Evolutionary conservation across 2,113 vertebrate species (phyloP).

Genomic region (Oryzias woworae): DNA sequence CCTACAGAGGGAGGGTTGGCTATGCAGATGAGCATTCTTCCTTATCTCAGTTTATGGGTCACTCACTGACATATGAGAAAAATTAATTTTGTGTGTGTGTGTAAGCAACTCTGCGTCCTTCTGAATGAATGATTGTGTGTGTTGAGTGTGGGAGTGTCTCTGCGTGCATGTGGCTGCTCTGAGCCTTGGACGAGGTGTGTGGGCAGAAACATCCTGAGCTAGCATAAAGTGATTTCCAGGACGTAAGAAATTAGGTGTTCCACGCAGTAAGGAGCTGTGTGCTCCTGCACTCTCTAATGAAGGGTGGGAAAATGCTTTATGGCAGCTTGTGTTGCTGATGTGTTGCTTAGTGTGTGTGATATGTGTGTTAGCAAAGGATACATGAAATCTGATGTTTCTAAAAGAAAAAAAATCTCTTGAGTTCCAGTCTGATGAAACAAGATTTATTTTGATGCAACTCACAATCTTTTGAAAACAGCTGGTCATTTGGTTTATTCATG

Average conservation of each 20-base stretch:
- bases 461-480: constrained; percentile 11
- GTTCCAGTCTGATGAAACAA: constrained; percentile 7
- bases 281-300: constrained; percentile 46
- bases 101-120: constrained; percentile 6
- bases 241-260: constrained; percentile 45
- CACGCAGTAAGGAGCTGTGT: constrained; percentile 40
- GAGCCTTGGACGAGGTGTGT: constrained; percentile 49
- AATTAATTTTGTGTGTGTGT: constrained; percentile 39
- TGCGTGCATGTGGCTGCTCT: constrained; percentile 32
- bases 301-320: constrained; percentile 45
- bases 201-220: constrained; percentile 53
- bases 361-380: constrained; percentile 9
- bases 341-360: constrained; percentile 15
- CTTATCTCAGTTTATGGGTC: constrained; percentile 35
- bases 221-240: constrained; percentile 67
- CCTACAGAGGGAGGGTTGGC: constrained; percentile 14
- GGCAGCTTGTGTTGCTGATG: constrained; percentile 17
- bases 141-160: constrained; percentile 18
- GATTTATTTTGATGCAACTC: constrained; percentile 5
- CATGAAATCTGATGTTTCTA: constrained; percentile 18
- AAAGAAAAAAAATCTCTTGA: constrained; percentile 12
- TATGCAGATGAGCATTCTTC: constrained; percentile 25
- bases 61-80: constrained; percentile 40
- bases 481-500: constrained; percentile 30
- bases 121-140: constrained; percentile 3